A percentile compares a stretch with the other conserved stretches of the same genome.
phyloP scores from a whole-genome alignment of 2,797 vertebrate species.

The Amniataba percoides region DNA sequence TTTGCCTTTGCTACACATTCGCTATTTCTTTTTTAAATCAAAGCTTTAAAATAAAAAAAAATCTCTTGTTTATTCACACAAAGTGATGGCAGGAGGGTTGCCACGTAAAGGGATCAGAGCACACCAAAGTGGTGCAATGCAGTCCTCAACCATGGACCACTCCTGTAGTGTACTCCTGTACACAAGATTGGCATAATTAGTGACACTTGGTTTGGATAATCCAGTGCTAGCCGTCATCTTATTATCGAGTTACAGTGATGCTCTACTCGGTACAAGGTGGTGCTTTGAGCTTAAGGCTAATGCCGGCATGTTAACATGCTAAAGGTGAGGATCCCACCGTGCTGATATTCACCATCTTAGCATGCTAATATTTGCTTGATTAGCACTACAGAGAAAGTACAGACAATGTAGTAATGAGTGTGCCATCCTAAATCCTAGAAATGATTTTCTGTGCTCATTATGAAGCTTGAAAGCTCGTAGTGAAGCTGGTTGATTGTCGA shows the following conservation, averaged over 20 bases:
- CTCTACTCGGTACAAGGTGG: not conserved
- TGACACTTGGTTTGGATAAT: conserved; percentile 9
- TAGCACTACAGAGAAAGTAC: not conserved
- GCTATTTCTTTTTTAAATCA: conserved; percentile 61
- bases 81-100: conserved; percentile 34
- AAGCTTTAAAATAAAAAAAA: conserved; percentile 38
- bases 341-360: not conserved
- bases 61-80: conserved; percentile 49
- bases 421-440: not conserved
- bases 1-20: conserved; percentile 50
- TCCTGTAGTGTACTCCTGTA: conserved; percentile 7
- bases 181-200: conserved; percentile 11
- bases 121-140: conserved; percentile 52
- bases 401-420: too few relatives aligned
- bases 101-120: conserved; percentile 25
- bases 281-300: not conserved
- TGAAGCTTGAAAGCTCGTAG: not conserved
- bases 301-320: not conserved
- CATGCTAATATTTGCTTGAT: not conserved
- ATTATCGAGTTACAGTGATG: not conserved
- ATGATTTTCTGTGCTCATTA: not conserved
- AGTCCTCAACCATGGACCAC: conserved; percentile 13
- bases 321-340: not conserved
- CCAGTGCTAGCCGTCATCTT: not conserved
- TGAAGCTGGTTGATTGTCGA: not conserved